Evolutionary conservation across 2,113 vertebrate species (phyloP).

Genomic region (Macroglossus sobrinus): DNA sequence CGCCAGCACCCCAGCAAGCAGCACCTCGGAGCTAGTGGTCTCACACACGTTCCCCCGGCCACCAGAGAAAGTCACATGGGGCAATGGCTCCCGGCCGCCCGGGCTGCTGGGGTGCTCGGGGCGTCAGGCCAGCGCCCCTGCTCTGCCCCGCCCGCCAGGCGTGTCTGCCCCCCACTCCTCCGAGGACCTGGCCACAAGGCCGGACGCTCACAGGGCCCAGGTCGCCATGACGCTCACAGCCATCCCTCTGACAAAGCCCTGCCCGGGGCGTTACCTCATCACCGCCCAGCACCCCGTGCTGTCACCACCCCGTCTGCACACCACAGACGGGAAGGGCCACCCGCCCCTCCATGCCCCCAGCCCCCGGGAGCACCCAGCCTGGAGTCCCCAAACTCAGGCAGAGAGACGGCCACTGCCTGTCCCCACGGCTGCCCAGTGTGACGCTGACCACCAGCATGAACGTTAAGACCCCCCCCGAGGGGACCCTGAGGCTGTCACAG

Average conservation of each 20-base stretch:
- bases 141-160: not conserved
- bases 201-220: not conserved
- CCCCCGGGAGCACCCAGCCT: not conserved
- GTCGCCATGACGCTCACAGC: not conserved
- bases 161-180: not conserved
- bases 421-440: not conserved
- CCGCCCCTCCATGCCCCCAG: not conserved
- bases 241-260: not conserved
- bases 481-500: not conserved
- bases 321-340: not conserved
- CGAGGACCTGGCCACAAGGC: not conserved
- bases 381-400: not conserved
- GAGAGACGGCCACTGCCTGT: not conserved
- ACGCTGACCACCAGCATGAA: not conserved
- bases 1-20: not conserved
- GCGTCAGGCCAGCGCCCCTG: not conserved
- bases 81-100: too few species aligned
- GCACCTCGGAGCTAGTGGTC: not conserved
- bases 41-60: not conserved
- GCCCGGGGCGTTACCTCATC: fast-evolving
- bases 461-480: not conserved
- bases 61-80: not conserved
- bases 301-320: too few species aligned
- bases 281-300: fast-evolving
- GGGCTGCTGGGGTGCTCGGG: too few species aligned